phyloP scores from a whole-genome alignment of 2,888 invertebrate genomes.

The Parnassius apollo region DNA sequence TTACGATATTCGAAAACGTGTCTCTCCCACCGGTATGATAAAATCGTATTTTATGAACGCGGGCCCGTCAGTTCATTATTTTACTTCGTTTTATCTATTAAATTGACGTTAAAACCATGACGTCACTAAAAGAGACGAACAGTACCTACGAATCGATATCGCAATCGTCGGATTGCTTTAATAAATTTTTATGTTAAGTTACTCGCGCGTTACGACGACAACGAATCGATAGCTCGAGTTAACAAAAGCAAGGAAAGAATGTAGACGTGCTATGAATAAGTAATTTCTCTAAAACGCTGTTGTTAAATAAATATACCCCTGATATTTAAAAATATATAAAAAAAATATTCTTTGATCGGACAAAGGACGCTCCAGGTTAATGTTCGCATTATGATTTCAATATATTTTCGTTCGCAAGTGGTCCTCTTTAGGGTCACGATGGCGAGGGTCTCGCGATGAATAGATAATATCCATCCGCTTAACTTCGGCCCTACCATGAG shows the following conservation, averaged over 20 bases:
- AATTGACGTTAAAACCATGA: constrained; percentile 50
- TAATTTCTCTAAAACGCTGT: constrained; percentile 68
- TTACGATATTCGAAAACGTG: constrained; percentile 78
- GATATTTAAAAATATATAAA: constrained; percentile 47
- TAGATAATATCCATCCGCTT: constrained; percentile 73
- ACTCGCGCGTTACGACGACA: constrained; percentile 29
- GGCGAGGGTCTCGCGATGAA: constrained; percentile 66
- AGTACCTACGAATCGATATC: constrained; percentile 31
- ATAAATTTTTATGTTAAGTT: constrained; percentile 30
- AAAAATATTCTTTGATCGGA: constrained; percentile 64
- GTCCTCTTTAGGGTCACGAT: constrained; percentile 65
- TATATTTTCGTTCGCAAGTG: constrained; percentile 75
- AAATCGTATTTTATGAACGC: constrained; percentile 77
- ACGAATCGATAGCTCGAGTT: constrained; percentile 47
- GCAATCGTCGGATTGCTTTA: constrained; percentile 28
- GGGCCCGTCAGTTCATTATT: constrained; percentile 72
- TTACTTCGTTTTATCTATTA: constrained; percentile 70
- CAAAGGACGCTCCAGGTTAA: constrained; percentile 64
- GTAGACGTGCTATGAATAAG: constrained; percentile 67
- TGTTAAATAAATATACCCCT: constrained; percentile 66
- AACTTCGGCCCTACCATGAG: constrained; percentile 68
- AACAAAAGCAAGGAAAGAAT: constrained; percentile 60
- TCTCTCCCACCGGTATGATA: constrained; percentile 76
- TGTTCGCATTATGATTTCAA: constrained; percentile 75
- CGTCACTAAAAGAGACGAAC: constrained; percentile 28